Evolutionary conservation across 2,113 vertebrate species (phyloP).

Genomic region (Phasianus colchicus): DNA sequence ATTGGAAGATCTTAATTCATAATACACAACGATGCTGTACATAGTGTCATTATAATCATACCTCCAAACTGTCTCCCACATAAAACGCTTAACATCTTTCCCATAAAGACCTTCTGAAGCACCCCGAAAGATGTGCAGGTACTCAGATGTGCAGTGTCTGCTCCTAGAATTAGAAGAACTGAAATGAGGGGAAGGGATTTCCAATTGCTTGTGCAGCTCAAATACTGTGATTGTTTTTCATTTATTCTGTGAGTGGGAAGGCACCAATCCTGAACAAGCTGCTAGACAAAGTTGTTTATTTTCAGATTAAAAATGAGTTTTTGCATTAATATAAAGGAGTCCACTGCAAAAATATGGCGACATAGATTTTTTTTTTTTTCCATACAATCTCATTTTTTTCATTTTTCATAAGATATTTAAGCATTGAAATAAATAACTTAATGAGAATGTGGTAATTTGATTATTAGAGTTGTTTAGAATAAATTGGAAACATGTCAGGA

Average conservation of each 20-base stretch:
- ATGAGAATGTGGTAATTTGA: neutral
- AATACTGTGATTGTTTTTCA: neutral
- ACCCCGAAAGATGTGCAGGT: neutral
- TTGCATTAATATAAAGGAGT: constrained; percentile 35
- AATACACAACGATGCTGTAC: neutral
- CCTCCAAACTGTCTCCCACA: neutral
- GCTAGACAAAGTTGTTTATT: neutral
- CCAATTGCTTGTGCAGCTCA: neutral
- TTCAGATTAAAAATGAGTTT: constrained; percentile 41
- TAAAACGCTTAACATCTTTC: neutral
- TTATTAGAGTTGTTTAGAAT: neutral
- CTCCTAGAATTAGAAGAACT: neutral
- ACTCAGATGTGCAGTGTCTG: neutral
- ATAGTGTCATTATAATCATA: neutral
- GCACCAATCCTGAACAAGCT: neutral
- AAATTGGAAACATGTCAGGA: neutral
- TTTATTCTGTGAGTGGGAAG: neutral
- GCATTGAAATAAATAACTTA: neutral
- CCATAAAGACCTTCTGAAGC: neutral
- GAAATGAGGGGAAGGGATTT: neutral
- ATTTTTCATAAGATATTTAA: constrained; percentile 16
- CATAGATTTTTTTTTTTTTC: neutral
- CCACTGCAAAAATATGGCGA: neutral
- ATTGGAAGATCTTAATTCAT: neutral
- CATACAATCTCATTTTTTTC: neutral